Evolutionary conservation across 2,888 invertebrate genomes (phyloP), one percentile per base, ranked within the genome.

Genomic region (Abrostola tripartita): DNA sequence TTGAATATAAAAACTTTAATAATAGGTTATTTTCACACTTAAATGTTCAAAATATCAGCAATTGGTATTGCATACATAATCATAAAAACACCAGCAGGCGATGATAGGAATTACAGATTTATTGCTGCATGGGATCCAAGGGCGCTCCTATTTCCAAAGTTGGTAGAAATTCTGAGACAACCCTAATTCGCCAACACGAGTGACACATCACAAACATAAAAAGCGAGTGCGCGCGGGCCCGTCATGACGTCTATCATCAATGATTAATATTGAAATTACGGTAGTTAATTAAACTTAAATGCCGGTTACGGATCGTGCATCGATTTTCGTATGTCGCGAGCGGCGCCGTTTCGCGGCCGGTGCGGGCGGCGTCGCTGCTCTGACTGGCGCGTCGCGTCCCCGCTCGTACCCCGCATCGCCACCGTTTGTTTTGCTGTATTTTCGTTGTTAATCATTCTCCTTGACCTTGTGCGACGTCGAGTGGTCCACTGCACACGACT

Each of bases 391-490:
- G 88, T 85, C 88, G 85, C 86, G 87, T 85, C 89, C 87, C 88
- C 90, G 85, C 88, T 75, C 86, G 77, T 81, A 82, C 90, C 89
- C 90, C 91, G 87, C 92, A 84, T 89, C 88, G 86, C 88, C 90
- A 89, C 89, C 92, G 91, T 93, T 93, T 93, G 93, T 94, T 95
- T 94, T 93, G 93, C 93, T 93, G 94, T 94, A 94, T 93, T 94
- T 94, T 95, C 92, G 93, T 93, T 93, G 93, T 94, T 95, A 95
- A 95, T 95, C 95, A 95, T 95, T 95, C 95, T 94, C 95, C 95
- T 95, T 94, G 94, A 95, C 94, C 93, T 94, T 93, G 93, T 92
- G 92, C 94, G 93, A 92, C 92, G 94, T 88, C 88, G 92, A 94
- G 93, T 94, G 94, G 94, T 93, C 94, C 93, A 93, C 93, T 94